These are phyloP conservation scores for Cyprinodon variegatus DNA, from an alignment of 2,113 vertebrate genomes.

Conservation along the genomic window DNA sequence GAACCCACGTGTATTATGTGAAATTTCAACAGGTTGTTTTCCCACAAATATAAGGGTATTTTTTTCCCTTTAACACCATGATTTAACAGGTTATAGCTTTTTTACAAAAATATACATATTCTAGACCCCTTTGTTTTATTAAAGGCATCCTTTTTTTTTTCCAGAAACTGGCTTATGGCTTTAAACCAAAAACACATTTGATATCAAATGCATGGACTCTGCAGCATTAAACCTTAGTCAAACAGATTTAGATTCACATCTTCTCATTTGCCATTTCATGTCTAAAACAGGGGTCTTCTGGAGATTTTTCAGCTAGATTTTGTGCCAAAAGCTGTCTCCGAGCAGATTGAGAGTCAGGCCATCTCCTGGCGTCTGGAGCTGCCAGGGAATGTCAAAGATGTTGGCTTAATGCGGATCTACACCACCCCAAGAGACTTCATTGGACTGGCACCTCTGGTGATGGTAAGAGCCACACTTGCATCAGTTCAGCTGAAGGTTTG, in stretches of 20 bases:
- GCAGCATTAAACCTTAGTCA: background rate
- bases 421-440: constrained; percentile 86
- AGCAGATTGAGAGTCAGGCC: constrained; percentile 81
- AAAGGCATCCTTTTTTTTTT: background rate
- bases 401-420: constrained; percentile 87
- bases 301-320: constrained; percentile 94
- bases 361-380: constrained; percentile 93
- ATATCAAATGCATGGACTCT: background rate
- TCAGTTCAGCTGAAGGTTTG: background rate
- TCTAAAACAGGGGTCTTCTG: constrained; percentile 72
- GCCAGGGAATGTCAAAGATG: constrained; percentile 82
- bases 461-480: constrained; percentile 80
- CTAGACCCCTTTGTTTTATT: background rate
- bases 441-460: constrained; percentile 88
- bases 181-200: background rate
- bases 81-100: background rate
- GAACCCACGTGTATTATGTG: constrained; percentile 30
- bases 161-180: background rate
- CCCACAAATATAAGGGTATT: constrained; percentile 33
- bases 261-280: background rate
- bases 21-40: constrained; percentile 17
- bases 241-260: background rate
- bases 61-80: constrained; percentile 9
- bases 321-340: constrained; percentile 79
- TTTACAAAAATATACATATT: background rate